Evolutionary conservation across 2,888 invertebrate genomes (phyloP), one percentile per base, ranked within the genome.

Genomic region (Aradus depressus): DNA sequence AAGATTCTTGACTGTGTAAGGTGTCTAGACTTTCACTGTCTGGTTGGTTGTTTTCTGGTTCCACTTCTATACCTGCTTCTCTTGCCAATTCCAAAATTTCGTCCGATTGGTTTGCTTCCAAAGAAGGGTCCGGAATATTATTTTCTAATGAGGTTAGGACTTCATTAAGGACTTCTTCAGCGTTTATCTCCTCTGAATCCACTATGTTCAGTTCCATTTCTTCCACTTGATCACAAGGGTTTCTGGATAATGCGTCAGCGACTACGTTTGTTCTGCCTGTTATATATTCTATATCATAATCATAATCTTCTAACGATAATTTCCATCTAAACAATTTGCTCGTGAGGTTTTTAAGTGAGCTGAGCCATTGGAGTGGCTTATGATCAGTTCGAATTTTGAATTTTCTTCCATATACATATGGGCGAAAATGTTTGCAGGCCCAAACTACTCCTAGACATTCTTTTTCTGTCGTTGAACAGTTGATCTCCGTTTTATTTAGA

Each of bases 371-470:
- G 23, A 67, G 53, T 1, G 65, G 65, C 56, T 56, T 50, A 51
- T 68, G 67, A 51, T 68, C 66, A 0, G 62, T 67, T 3, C 62
- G 19, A 10, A 68, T 61, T 8, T 31, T 58, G 44, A 68, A 68
- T 53, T 63, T 59, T 32, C 60, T 58, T 12, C 67, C 68, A 49
- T 61, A 66, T 3, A 69, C 44, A 48, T 68, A 68, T 3, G 66
- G 64, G 26, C 65, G 16, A 54, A 66, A 68, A 52, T 65, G 59
- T 56, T 65, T 63, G 1, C 57, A 52, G 6, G 56, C 58, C 63
- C 64, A 67, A 3, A 67, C 59, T 6, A 69, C 65, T 0, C 65
- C 63, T 43, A 68, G 45, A 2, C 66, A 50, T 58, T 64, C 65
- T 41, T 59, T 60, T 59, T 65, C 62, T 18, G 50, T 63, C 21